Evolutionary conservation across 2,797 vertebrate species (phyloP).

Genomic region (Sebastiscus albofasciatus): DNA sequence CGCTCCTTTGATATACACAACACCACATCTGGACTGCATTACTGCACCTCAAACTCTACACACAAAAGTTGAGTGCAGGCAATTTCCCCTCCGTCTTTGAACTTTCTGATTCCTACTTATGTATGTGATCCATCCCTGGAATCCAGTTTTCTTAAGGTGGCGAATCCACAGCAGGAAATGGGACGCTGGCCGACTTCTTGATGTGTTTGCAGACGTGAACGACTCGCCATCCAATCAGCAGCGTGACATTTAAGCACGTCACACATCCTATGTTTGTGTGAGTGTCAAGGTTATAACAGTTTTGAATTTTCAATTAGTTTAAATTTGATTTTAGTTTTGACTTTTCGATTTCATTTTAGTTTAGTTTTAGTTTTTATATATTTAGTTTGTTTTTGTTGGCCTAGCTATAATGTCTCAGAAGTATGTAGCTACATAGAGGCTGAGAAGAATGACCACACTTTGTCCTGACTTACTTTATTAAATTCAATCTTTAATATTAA

Average conservation of each 20-base stretch:
- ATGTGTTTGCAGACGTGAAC: neutral
- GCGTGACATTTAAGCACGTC: neutral
- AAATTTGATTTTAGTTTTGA: too few relatives aligned
- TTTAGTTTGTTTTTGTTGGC: too few relatives aligned
- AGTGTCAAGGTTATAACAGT: neutral
- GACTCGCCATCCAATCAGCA: neutral
- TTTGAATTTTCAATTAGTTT: too few relatives aligned
- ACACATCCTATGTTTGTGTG: neutral
- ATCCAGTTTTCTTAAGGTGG: neutral
- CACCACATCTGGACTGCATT: constrained; percentile 47
- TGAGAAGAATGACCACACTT: too few relatives aligned
- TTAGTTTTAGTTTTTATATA: too few relatives aligned
- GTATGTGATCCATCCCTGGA: neutral
- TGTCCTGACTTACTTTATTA: too few relatives aligned
- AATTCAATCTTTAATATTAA: too few relatives aligned
- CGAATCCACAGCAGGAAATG: neutral
- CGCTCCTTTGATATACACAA: constrained; percentile 35
- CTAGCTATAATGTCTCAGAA: too few relatives aligned
- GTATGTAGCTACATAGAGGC: too few relatives aligned
- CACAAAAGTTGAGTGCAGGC: neutral
- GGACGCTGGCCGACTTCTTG: neutral
- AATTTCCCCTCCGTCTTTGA: constrained; percentile 16
- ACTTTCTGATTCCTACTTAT: neutral
- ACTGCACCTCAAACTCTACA: constrained; percentile 11
- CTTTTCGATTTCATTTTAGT: too few relatives aligned